Evolutionary conservation across 2,888 invertebrate species (phyloP), one percentile per base, ranked within the genome.

Genomic region (Macropis europaea): DNA sequence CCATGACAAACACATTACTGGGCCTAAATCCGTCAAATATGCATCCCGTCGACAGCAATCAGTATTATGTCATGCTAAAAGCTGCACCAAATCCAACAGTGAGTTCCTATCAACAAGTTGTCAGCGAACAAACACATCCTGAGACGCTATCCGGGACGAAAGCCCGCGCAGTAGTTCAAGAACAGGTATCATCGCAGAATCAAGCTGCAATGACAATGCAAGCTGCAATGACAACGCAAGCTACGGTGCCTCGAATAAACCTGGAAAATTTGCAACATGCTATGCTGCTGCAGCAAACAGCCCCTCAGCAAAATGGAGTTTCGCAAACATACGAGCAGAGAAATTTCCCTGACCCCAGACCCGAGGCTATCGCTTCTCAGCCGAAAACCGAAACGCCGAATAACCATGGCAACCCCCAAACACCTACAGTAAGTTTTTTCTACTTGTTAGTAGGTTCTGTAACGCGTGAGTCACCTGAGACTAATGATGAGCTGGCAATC

Each of bases 21-120:
- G 59, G 60, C 4, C 5, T 80, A 24, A 52, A 67, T 38, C 69
- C 77, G 3, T 0, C 61, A 4, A 74, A 48, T 9, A 59, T 79
- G 64, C 24, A 57, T 1, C 53, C 64, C 0, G 45, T 2, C 2
- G 15, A 36, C 7, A n/a, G n/a, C n/a, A 50, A 45, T 11, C 24
- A 69, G 15, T 38, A 42, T 9, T 19, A 5, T 7, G 0, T 36
- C 0, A 0, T 24, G 32, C 7, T 6, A 3, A 15, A n/a, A 2
- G 3, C 17, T n/a, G 15, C 9, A 11, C 3, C 1, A 1, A 45
- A 13, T n/a, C 2, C 38, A n/a, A 2, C n/a, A 1, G 15, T 15
- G 2, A n/a, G 11, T 5, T 1, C 36, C 9, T 2, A 11, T n/a
- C 32, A 28, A n/a, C 32, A 54, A 17, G 17, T 42, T n/a, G 7